Evolutionary conservation across 2,797 vertebrate species (phyloP).

Genomic region (Acridotheres tristis): DNA sequence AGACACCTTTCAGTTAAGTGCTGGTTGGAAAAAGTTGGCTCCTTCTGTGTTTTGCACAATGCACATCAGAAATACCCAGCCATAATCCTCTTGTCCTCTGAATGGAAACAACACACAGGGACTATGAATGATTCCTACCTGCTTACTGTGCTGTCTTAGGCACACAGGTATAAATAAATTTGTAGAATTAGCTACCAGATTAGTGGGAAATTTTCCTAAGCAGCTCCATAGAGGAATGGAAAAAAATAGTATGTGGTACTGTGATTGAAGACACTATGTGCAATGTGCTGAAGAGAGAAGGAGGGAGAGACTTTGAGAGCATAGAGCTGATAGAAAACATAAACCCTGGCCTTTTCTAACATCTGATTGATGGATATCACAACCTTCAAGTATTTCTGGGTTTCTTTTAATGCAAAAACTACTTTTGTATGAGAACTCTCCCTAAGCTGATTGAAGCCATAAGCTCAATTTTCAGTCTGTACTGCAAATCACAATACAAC

Average conservation of each 20-base stretch:
- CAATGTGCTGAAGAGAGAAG: background rate
- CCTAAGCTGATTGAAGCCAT: background rate
- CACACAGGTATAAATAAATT: background rate
- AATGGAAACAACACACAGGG: accelerated
- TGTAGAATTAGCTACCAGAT: background rate
- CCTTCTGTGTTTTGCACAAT: background rate
- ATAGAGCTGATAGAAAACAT: background rate
- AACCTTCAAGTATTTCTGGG: background rate
- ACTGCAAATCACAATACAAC: background rate
- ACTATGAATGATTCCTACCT: background rate
- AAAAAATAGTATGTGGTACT: background rate
- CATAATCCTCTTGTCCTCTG: background rate
- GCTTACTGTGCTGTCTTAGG: background rate
- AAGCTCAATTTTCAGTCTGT: background rate
- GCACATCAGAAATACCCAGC: background rate
- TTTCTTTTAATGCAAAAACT: background rate
- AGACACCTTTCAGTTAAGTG: background rate
- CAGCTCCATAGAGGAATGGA: background rate
- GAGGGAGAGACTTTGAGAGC: background rate
- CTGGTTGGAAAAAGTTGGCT: background rate
- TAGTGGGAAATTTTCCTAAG: background rate
- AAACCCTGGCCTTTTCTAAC: background rate
- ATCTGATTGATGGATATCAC: background rate
- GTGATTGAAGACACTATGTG: background rate
- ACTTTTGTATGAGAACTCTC: background rate